Base-by-base conservation (phyloP, 2,797 vertebrate species). In the Lophotriccus pileatus region DNA sequence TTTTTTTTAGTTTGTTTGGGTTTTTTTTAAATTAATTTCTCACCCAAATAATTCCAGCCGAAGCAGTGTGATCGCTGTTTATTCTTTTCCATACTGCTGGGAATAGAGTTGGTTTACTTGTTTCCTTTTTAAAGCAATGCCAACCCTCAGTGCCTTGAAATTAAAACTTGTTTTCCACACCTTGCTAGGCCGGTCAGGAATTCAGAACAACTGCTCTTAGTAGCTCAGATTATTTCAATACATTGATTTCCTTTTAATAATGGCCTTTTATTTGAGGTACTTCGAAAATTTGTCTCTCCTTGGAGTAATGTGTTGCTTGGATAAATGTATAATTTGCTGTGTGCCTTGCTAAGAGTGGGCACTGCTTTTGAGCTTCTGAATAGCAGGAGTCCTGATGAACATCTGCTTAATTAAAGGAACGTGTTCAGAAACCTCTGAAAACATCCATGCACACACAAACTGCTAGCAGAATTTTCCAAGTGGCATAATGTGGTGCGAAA, bases 41-140 rank as follows among this genome's bases (percentile, higher is more conserved):
- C 34, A n/a, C 52, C 28, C 8, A 14, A 24, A 30, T 32, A 63
- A 46, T 64, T 53, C 18, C 67, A 77, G 25, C 37, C 13, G 58
- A 10, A 56, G 6, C 47, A 5, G 24, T 2, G 36, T 11, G 41
- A 28, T 52, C 1, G 0, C 34, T 58, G 14, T 30, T 53, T 12
- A 0, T 67, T n/a, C 25, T 49, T 58, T 50, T 5, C 27, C 3
- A 0, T 23, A 2, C 6, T 12, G 7, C 4, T 36, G 12, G 39
- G n/a, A 58, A 46, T 23, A 22, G 6, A 25, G 5, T n/a, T 19
- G 1, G 4, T 47, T 80, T 28, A 32, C 27, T 78, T 64, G 6
- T 1, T 81, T 78, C 16, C 44, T 39, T 28, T 32, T 56, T 67
- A 63, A 75, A 91, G 27, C 41, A 41, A 0, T 12, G 7, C 14